These are phyloP conservation scores for Sinonovacula constricta DNA, from an alignment of 1,140 invertebrate species.

Conservation along the genomic window DNA sequence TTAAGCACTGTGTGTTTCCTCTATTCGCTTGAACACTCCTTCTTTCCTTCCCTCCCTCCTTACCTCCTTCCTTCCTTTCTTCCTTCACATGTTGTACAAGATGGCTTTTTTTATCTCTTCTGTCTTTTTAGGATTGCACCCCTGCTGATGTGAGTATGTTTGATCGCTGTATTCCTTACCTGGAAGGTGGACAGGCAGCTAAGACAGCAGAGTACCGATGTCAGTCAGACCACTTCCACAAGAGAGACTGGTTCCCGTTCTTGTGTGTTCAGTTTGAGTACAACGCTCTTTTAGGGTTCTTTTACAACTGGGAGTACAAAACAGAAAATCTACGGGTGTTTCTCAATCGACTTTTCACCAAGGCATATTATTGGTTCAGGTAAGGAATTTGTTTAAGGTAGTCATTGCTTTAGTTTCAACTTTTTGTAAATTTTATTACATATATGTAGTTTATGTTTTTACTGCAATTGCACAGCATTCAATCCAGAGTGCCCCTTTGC, in stretches of 20 bases:
- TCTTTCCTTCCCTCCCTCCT: too few species aligned
- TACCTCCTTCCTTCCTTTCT: too few species aligned
- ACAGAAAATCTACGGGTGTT: constrained; percentile 6
- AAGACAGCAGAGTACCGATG: constrained; percentile 50
- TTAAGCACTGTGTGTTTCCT: too few species aligned
- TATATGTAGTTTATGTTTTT: background rate
- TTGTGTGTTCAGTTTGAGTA: constrained; percentile 66
- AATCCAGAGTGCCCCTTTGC: background rate
- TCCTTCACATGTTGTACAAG: too few species aligned
- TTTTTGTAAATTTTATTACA: background rate
- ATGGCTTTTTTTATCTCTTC: constrained; percentile 3
- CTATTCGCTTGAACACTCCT: too few species aligned
- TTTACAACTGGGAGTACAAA: constrained; percentile 52
- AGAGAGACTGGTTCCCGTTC: constrained; percentile 66
- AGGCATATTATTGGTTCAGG: constrained; percentile 35
- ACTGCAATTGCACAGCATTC: background rate
- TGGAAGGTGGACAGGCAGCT: constrained; percentile 52
- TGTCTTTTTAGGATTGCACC: constrained; percentile 55
- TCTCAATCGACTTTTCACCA: constrained; percentile 19
- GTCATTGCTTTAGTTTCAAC: background rate
- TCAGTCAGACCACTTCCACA: constrained; percentile 51
- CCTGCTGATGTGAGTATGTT: constrained; percentile 54
- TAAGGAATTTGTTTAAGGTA: background rate
- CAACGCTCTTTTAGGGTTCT: constrained; percentile 62
- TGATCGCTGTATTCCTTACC: constrained; percentile 57